Conservation (phyloP, 2,113 vertebrate species). For the Micronisus gabar region DNA sequence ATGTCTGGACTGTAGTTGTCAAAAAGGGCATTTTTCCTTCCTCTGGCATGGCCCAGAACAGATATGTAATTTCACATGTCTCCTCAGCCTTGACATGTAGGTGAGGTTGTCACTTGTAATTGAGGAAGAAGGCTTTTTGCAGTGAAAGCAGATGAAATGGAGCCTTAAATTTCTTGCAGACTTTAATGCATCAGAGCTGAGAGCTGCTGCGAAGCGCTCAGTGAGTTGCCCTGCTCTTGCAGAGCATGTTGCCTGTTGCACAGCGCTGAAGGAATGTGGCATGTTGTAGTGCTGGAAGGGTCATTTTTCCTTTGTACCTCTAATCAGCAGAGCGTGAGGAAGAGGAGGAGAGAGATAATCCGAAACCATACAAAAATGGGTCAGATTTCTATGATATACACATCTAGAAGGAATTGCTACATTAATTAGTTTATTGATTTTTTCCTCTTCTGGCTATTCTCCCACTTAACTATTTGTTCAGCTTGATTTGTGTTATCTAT, state of each 20-base stretch:
- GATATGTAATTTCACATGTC: background rate
- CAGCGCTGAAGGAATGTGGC: fast-evolving
- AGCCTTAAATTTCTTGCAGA: slow-evolving; percentile 12
- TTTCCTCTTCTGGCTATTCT: background rate
- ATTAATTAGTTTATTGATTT: slow-evolving; percentile 22
- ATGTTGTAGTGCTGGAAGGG: background rate
- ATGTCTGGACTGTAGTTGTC: background rate
- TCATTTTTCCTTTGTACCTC: background rate
- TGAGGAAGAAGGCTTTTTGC: background rate
- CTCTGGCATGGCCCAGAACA: background rate
- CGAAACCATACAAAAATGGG: background rate
- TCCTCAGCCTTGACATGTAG: background rate
- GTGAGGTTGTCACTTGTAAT: background rate
- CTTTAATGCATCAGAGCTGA: background rate
- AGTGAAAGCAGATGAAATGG: background rate
- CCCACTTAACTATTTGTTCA: background rate
- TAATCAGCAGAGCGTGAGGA: background rate
- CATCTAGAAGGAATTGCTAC: background rate
- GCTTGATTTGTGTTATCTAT: background rate
- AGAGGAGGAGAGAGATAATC: background rate
- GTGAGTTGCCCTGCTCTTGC: background rate
- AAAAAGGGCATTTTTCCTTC: background rate
- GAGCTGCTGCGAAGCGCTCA: fast-evolving
- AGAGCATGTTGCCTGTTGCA: fast-evolving
- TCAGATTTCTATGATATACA: background rate